These are phyloP conservation scores for Drosophila birchii DNA, from an alignment of 2,888 invertebrate species.

Conservation along the genomic window DNA sequence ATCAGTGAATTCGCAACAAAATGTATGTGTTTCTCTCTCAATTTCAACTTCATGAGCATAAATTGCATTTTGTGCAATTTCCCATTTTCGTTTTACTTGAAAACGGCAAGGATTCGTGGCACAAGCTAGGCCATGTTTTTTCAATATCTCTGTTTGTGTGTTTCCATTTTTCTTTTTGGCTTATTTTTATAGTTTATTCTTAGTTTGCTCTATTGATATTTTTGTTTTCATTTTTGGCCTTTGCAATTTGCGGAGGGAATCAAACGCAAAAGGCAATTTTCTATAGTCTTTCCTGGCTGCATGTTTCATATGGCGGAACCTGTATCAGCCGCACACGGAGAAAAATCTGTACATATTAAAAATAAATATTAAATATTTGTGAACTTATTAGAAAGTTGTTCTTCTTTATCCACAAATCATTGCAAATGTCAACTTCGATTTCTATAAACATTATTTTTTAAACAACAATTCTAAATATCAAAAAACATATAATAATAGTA, in stretches of 20 bases:
- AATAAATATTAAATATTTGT: too few species aligned
- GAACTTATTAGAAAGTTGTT: too few species aligned
- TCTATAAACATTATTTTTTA: too few species aligned
- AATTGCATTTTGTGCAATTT: slow-evolving; percentile 66
- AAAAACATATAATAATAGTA: too few species aligned
- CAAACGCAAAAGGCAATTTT: slow-evolving; percentile 67
- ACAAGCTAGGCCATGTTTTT: slow-evolving; percentile 43
- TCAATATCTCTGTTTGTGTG: slow-evolving; percentile 10
- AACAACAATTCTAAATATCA: too few species aligned
- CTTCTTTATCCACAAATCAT: too few species aligned
- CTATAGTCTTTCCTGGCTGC: slow-evolving; percentile 50
- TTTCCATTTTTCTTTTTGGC: slow-evolving; percentile 10
- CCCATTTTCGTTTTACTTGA: slow-evolving; percentile 49
- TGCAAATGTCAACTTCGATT: too few species aligned
- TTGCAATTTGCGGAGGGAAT: slow-evolving; percentile 17
- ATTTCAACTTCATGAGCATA: slow-evolving; percentile 41
- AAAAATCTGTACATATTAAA: background rate
- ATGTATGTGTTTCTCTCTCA: slow-evolving; percentile 38
- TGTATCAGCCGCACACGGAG: background rate
- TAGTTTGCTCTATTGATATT: slow-evolving; percentile 26
- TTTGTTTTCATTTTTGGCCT: slow-evolving; percentile 39
- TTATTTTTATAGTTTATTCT: slow-evolving; percentile 47
- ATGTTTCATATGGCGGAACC: slow-evolving; percentile 53
- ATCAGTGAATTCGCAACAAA: slow-evolving; percentile 18
- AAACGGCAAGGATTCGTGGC: slow-evolving; percentile 13